These are phyloP conservation scores for Mamestra configurata DNA, from an alignment of 1,140 invertebrate species.

Conservation along the genomic window DNA sequence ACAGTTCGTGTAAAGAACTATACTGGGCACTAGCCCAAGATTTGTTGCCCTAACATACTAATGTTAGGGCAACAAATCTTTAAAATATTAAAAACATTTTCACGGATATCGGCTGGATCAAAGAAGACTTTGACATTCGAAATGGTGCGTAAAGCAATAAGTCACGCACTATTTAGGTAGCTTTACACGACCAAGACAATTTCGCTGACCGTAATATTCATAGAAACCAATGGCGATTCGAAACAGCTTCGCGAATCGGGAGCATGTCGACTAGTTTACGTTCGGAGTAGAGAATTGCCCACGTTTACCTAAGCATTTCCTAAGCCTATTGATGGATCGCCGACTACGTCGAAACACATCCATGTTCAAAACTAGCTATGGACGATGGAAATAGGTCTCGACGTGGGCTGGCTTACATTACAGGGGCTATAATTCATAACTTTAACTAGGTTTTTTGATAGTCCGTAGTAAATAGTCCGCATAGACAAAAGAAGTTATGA, in stretches of 20 bases:
- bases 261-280: constrained; percentile 18
- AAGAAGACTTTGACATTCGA: not conserved
- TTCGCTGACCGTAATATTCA: constrained; percentile 2
- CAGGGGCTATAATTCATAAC: constrained; percentile 18
- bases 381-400: not conserved
- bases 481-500: not conserved
- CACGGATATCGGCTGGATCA: not conserved
- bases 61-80: not conserved
- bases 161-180: not conserved
- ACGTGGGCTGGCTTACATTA: constrained; percentile 12
- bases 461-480: no score
- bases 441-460: constrained; percentile 8
- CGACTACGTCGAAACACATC: constrained; percentile 1
- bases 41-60: no score
- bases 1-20: no score
- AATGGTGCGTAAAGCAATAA: not conserved
- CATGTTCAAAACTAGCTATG: not conserved
- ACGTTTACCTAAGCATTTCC: constrained; percentile 27
- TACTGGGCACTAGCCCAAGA: no score
- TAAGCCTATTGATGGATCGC: not conserved
- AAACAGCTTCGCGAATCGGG: constrained; percentile 6
- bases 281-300: not conserved
- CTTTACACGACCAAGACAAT: not conserved
- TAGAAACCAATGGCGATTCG: constrained; percentile 3
- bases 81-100: not conserved